These are phyloP conservation scores for Morus bassanus DNA, from an alignment of 2,797 vertebrate species.

Conservation along the genomic window DNA sequence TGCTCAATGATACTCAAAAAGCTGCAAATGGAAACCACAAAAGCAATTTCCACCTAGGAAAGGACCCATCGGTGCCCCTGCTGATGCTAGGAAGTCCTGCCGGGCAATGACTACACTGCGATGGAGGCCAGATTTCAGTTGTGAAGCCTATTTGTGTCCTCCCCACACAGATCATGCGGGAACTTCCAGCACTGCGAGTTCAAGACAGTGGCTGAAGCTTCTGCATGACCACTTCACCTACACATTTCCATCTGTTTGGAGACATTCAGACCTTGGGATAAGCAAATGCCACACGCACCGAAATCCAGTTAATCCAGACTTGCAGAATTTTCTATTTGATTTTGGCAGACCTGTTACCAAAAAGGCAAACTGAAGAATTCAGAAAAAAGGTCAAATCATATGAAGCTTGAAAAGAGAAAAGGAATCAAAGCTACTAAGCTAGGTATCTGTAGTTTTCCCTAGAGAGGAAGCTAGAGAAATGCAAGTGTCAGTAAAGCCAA, in stretches of 20 bases:
- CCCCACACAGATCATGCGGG: accelerated
- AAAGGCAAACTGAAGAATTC: background rate
- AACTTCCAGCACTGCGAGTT: background rate
- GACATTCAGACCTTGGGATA: background rate
- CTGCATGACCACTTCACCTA: background rate
- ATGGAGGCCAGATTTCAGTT: background rate
- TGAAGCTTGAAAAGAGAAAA: background rate
- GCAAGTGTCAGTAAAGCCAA: background rate
- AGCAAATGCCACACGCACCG: background rate
- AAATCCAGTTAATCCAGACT: background rate
- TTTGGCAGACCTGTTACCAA: background rate
- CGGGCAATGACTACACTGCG: accelerated
- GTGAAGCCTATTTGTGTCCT: background rate
- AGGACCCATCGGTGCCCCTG: accelerated
- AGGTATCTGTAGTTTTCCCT: background rate
- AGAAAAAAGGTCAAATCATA: background rate
- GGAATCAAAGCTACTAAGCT: background rate
- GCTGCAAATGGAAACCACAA: background rate
- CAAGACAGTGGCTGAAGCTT: background rate
- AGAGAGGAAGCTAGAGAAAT: background rate
- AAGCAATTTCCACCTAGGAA: background rate
- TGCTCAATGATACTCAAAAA: background rate
- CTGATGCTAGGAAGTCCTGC: background rate
- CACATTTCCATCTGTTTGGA: background rate
- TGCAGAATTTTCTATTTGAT: background rate